Conservation (phyloP, 2,113 vertebrate species). For the Brienomyrus brachyistius region DNA sequence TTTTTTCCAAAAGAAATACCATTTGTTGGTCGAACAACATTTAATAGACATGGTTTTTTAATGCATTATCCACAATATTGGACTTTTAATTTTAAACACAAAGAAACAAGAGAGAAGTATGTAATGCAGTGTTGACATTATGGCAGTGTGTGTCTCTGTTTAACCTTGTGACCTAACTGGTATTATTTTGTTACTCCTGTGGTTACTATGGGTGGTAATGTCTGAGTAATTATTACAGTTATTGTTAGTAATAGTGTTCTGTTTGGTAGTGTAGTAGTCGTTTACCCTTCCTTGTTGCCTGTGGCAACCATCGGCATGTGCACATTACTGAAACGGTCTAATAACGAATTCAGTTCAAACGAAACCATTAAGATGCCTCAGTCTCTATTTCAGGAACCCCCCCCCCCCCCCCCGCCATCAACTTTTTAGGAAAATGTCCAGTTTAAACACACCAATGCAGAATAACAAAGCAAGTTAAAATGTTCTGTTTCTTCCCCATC, state of each 20-base stretch:
- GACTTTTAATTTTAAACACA: neutral
- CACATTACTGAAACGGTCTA: neutral
- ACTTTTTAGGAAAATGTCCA: neutral
- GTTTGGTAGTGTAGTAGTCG: neutral
- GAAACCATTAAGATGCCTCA: neutral
- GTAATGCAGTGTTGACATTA: neutral
- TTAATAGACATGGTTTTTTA: constrained; percentile 21
- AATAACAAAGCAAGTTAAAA: neutral
- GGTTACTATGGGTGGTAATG: neutral
- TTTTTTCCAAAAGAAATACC: neutral
- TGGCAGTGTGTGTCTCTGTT: neutral
- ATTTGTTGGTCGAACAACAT: neutral
- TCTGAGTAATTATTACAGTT: neutral
- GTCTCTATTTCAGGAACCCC: neutral
- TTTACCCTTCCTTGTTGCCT: neutral
- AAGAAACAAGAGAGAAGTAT: neutral
- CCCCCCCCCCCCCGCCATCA: neutral
- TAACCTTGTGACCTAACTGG: neutral
- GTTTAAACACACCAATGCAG: neutral
- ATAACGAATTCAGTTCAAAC: neutral
- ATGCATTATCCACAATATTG: constrained; percentile 6
- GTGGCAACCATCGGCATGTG: neutral
- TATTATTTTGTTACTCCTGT: constrained; percentile 6
- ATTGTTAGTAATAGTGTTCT: neutral
- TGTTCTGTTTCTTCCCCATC: neutral